Evolutionary conservation across 2,797 vertebrate genomes (phyloP).

Genomic region (Arrhamphus sclerolepis): DNA sequence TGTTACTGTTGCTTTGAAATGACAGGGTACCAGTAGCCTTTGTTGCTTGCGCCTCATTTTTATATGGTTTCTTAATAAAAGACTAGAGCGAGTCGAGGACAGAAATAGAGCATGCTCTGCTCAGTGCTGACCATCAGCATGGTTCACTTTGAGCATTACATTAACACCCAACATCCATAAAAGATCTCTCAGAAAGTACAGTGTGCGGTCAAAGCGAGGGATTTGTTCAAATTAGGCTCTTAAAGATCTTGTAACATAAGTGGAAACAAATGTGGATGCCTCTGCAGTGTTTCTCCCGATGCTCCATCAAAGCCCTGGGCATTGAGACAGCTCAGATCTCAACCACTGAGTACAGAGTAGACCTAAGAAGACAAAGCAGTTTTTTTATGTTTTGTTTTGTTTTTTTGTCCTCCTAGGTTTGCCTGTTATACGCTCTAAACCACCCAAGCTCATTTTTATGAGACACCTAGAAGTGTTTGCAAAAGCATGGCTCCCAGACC

Average conservation of each 20-base stretch:
- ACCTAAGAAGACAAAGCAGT: constrained; percentile 16
- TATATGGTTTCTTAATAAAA: constrained; percentile 73
- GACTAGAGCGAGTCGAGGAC: constrained; percentile 53
- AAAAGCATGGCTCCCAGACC: constrained; percentile 48
- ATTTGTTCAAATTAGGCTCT: constrained; percentile 86
- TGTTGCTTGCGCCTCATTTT: constrained; percentile 66
- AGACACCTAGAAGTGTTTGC: constrained; percentile 64
- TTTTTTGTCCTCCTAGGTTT: not conserved
- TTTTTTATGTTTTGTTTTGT: too few species aligned
- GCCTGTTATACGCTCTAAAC: constrained; percentile 12
- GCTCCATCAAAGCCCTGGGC: constrained; percentile 45
- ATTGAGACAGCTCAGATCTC: constrained; percentile 39
- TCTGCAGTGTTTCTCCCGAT: constrained; percentile 62
- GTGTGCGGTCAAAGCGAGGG: constrained; percentile 74
- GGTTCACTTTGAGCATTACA: constrained; percentile 75
- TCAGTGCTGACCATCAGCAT: constrained; percentile 47
- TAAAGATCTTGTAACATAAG: constrained; percentile 83
- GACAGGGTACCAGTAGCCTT: constrained; percentile 58
- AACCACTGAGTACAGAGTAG: constrained; percentile 23
- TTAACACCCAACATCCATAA: constrained; percentile 73
- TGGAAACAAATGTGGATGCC: constrained; percentile 83
- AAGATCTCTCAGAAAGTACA: constrained; percentile 72
- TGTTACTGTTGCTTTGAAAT: constrained; percentile 56
- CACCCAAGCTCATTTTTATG: constrained; percentile 42
- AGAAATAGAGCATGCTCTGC: constrained; percentile 64